Base-by-base conservation (phyloP, 2,888 invertebrate genomes). In the Linyphia triangularis region DNA sequence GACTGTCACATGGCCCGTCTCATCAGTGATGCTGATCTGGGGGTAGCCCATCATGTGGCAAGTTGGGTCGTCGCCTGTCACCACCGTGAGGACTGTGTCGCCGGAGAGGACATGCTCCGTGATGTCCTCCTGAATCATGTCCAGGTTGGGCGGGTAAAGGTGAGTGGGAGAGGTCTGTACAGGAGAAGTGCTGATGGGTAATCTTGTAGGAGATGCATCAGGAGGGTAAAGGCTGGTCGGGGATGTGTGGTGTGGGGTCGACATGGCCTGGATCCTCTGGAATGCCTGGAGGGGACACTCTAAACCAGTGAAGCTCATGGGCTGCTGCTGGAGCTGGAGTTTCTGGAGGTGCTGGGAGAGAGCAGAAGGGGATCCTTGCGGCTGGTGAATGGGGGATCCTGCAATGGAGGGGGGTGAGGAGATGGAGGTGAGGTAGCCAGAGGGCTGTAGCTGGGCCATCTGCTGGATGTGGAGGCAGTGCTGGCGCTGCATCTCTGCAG, bases 1-100 rank as follows among this genome's bases (percentile, higher is more conserved):
- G 26, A 90, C 90, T 16, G 86, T 93, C 89, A 93, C 93, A 90
- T 93, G 93, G 81, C 98, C 98, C 79, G 96, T 94, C 78, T 97
- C 97, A 92, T 98, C 98, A 0, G 98, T 98, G 10, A 98, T 94
- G 91, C 97, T 97, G 89, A 98, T 98, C 93, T 97, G 97, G 0
- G 98, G 97, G 92, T 92, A 83, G 13, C 81, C 85, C 84, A 78
- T 81, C 63, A 81, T 85, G 63, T 84, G 67, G 72, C 83, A 85
- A 13, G 91, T 89, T 75, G 91, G 92, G 30, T 69, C 78, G 10
- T 86, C 81, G 16, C 63, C 51, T 2, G 84, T 78, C 24, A 86
- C 77, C 3, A 88, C 65, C 9, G 89, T 84, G 4, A 85, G 61
- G 70, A 83, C 78, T 1, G 85, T 59, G 43, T 85, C 85, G n/a